Percentiles rank a stretch among this genome's conserved stretches.
Conservation (phyloP, 2,888 invertebrate genomes). For the Atherix ibis region DNA sequence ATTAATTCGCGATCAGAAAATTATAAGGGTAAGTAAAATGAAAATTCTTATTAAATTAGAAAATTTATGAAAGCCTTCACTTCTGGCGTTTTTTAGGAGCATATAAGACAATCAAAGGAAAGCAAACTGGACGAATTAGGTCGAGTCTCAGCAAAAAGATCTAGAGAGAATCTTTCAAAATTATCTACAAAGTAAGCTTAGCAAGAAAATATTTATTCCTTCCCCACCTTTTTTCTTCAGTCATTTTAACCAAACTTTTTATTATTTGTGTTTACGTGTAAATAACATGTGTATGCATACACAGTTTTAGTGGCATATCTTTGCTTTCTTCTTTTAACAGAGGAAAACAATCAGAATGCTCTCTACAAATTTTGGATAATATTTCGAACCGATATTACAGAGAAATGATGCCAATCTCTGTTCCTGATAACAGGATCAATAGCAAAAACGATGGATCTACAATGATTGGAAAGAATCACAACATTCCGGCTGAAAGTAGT, state of each 20-base stretch:
- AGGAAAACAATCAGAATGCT: slow-evolving; percentile 30
- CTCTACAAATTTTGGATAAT: slow-evolving; percentile 30
- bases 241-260: slow-evolving; percentile 7
- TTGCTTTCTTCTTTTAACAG: too few relatives aligned
- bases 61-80: neutral
- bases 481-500: slow-evolving; percentile 28
- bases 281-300: too few relatives aligned
- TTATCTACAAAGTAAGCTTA: slow-evolving; percentile 18
- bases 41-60: neutral
- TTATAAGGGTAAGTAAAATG: slow-evolving; percentile 55
- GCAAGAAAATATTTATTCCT: neutral
- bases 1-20: slow-evolving; percentile 69
- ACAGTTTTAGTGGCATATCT: too few relatives aligned
- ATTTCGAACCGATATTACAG: slow-evolving; percentile 30
- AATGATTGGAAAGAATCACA: slow-evolving; percentile 25
- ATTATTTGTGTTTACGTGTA: slow-evolving; percentile 9
- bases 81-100: slow-evolving; percentile 37
- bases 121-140: slow-evolving; percentile 57
- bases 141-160: slow-evolving; percentile 28
- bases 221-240: neutral
- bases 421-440: slow-evolving; percentile 23
- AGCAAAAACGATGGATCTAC: slow-evolving; percentile 30
- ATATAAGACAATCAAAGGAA: slow-evolving; percentile 64
- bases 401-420: slow-evolving; percentile 25
- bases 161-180: slow-evolving; percentile 30